These are phyloP conservation scores for Hemitrygon akajei DNA, from an alignment of 2,797 vertebrate species.

Conservation along the genomic window DNA sequence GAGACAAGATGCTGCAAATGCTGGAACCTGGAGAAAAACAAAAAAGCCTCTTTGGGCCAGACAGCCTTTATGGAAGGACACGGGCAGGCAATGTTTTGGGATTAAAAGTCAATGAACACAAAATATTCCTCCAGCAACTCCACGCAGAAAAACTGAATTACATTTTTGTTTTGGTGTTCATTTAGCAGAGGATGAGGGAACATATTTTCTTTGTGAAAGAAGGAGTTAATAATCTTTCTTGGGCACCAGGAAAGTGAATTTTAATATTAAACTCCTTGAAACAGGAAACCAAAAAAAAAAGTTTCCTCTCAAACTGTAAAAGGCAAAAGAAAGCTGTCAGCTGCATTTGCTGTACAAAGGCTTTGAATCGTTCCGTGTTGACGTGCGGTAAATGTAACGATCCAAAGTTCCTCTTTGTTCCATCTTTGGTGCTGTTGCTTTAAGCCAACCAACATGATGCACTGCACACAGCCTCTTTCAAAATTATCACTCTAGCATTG, in stretches of 20 bases:
- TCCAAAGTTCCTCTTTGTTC: not conserved
- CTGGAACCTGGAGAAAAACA: too few species aligned
- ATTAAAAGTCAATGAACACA: not conserved
- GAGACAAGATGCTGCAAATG: too few species aligned
- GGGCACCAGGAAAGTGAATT: not conserved
- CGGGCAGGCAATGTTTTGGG: too few species aligned
- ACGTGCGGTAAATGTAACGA: not conserved
- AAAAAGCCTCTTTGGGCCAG: too few species aligned
- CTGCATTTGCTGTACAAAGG: not conserved
- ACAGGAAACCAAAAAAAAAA: not conserved
- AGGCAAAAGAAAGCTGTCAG: not conserved
- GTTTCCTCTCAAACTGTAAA: conserved; percentile 27
- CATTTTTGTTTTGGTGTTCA: not conserved
- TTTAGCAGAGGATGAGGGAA: not conserved
- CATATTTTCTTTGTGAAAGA: not conserved
- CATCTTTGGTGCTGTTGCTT: not conserved
- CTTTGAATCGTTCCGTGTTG: not conserved
- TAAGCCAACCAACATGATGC: too few species aligned
- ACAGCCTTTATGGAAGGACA: too few species aligned
- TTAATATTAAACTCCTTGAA: not conserved
- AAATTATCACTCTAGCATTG: not conserved
- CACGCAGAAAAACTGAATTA: not conserved
- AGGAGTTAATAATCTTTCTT: not conserved
- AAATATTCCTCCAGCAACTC: not conserved
- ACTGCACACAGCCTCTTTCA: not conserved